Evolutionary conservation across 2,888 invertebrate species (phyloP).

Genomic region (Cantharis lateralis): DNA sequence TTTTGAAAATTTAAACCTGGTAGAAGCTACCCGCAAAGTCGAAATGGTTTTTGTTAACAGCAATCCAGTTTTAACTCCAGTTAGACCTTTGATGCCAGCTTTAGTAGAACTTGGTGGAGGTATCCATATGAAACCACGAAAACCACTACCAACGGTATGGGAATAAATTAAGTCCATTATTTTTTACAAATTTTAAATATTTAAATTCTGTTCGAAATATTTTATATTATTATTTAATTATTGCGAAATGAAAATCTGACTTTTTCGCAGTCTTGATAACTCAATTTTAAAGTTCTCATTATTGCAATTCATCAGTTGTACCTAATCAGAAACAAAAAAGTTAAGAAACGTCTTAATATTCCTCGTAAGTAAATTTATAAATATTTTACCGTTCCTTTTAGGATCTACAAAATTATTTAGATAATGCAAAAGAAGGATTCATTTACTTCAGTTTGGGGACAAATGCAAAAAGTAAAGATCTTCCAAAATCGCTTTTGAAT

Average conservation of each 20-base stretch:
- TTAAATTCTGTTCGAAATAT: not conserved
- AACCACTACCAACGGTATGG: slow-evolving; percentile 28
- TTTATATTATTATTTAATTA: too few species aligned
- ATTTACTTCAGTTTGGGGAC: slow-evolving; percentile 56
- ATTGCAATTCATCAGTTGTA: too few species aligned
- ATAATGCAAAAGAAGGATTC: slow-evolving; percentile 49
- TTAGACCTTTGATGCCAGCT: slow-evolving; percentile 28
- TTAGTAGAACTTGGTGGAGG: slow-evolving; percentile 28
- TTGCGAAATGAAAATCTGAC: too few species aligned
- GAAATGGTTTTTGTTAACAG: slow-evolving; percentile 29
- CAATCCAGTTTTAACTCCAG: slow-evolving; percentile 28
- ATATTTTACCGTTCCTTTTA: slow-evolving; percentile 27
- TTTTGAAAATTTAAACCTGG: not conserved
- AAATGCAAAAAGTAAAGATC: slow-evolving; percentile 48
- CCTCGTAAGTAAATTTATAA: too few species aligned
- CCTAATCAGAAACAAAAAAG: too few species aligned
- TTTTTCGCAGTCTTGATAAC: too few species aligned
- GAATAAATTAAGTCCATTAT: not conserved
- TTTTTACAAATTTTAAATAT: not conserved
- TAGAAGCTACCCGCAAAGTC: slow-evolving; percentile 4
- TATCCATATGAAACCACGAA: slow-evolving; percentile 23
- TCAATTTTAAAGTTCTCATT: too few species aligned
- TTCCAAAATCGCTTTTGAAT: slow-evolving; percentile 45
- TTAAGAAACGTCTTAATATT: too few species aligned
- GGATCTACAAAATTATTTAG: slow-evolving; percentile 50